Evolutionary conservation across 2,113 vertebrate species (phyloP).

Genomic region (Phrynosoma platyrhinos): DNA sequence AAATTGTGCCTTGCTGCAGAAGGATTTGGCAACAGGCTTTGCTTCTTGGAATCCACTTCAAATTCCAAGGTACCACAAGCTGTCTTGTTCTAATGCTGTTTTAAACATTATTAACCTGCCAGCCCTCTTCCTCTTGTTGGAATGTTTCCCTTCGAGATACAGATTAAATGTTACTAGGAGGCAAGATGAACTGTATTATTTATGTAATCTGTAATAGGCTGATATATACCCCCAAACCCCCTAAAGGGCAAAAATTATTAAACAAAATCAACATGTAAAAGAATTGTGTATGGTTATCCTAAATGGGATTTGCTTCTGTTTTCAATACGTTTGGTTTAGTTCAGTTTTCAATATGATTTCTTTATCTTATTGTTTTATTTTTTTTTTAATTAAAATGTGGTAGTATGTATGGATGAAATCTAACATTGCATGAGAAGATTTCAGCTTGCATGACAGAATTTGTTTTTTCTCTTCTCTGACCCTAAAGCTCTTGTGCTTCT

Average conservation of each 20-base stretch:
- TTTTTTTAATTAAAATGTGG: neutral
- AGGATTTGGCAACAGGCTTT: constrained; percentile 96
- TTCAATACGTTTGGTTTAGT: neutral
- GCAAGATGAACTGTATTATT: neutral
- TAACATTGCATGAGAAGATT: neutral
- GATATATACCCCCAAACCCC: neutral
- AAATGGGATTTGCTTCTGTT: neutral
- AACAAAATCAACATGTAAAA: neutral
- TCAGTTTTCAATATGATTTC: neutral
- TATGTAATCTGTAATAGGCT: neutral
- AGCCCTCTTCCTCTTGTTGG: neutral
- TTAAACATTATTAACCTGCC: neutral
- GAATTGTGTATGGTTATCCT: neutral
- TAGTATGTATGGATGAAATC: neutral
- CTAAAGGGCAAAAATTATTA: neutral
- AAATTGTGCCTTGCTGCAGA: constrained; percentile 95
- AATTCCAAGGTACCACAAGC: constrained; percentile 90
- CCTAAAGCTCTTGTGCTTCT: neutral
- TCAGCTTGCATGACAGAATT: neutral
- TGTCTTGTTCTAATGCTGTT: constrained; percentile 15
- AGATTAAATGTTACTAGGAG: neutral
- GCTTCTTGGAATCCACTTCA: constrained; percentile 96
- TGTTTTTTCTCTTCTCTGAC: neutral
- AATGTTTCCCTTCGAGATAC: constrained; percentile 12
- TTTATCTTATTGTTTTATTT: neutral